Evolutionary conservation across 2,888 invertebrate species (phyloP).

Genomic region (Chloroclysta siterata): DNA sequence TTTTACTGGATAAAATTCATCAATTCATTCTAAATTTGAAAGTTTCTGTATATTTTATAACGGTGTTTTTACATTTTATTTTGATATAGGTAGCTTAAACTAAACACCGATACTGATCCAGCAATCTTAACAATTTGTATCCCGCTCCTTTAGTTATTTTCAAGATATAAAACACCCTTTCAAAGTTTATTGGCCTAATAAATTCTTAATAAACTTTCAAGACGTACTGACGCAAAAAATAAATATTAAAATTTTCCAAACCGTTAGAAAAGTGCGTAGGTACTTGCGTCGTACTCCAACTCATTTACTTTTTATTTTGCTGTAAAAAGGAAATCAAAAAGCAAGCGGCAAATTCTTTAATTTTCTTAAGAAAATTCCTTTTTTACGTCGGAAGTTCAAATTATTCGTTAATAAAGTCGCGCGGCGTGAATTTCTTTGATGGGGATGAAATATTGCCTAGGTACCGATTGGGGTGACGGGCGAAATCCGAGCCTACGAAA

Average conservation of each 20-base stretch:
- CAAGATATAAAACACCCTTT: neutral
- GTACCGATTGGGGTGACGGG: slow-evolving; percentile 63
- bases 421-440: slow-evolving; percentile 74
- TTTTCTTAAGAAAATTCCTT: slow-evolving; percentile 73
- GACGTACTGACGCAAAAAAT: slow-evolving; percentile 26
- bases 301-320: slow-evolving; percentile 65
- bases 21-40: no score
- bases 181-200: slow-evolving; percentile 43
- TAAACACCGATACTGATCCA: no score
- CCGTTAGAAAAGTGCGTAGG: slow-evolving; percentile 39
- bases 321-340: slow-evolving; percentile 65
- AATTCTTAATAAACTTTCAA: slow-evolving; percentile 58
- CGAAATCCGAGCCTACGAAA: slow-evolving; percentile 77
- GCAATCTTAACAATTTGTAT: no score
- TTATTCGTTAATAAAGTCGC: slow-evolving; percentile 77
- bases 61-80: no score
- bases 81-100: no score
- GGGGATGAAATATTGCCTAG: slow-evolving; percentile 79
- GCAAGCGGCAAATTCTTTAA: slow-evolving; percentile 69
- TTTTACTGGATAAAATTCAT: no score
- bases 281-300: slow-evolving; percentile 55
- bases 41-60: no score
- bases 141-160: neutral
- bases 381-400: slow-evolving; percentile 64
- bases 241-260: slow-evolving; percentile 60